These are phyloP conservation scores for Cataglyphis rosenhaueri DNA, from an alignment of 2,888 invertebrate genomes.

Conservation along the genomic window DNA sequence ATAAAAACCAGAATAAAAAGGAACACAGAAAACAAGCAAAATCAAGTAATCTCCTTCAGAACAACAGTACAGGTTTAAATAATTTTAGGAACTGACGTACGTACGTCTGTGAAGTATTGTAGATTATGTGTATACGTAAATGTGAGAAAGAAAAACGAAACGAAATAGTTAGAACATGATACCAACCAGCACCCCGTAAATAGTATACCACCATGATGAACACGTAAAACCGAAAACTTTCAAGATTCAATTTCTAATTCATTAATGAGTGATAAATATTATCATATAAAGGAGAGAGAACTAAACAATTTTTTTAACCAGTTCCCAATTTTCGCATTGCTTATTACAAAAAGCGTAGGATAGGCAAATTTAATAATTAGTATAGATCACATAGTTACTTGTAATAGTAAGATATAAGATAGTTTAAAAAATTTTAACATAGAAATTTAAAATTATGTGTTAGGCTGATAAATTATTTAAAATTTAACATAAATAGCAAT, in stretches of 20 bases:
- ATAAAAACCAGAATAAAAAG: slow-evolving; percentile 57
- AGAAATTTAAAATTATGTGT: not conserved
- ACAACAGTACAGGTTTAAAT: slow-evolving; percentile 48
- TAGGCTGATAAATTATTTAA: not conserved
- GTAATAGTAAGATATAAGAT: not conserved
- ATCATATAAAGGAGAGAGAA: not conserved
- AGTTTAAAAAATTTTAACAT: not conserved
- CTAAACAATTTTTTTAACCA: not conserved
- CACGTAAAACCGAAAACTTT: not conserved
- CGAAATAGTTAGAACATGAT: slow-evolving; percentile 80
- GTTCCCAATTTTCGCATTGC: not conserved
- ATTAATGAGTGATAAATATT: not conserved
- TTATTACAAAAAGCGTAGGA: not conserved
- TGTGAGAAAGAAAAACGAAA: slow-evolving; percentile 62
- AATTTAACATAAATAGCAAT: not conserved
- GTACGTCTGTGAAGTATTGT: slow-evolving; percentile 18
- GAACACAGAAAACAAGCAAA: slow-evolving; percentile 79
- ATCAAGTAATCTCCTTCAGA: slow-evolving; percentile 81
- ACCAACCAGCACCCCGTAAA: slow-evolving; percentile 83
- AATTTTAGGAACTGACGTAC: slow-evolving; percentile 35
- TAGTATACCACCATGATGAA: slow-evolving; percentile 80
- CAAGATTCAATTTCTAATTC: not conserved
- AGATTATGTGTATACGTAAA: slow-evolving; percentile 49
- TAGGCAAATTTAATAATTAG: slow-evolving; percentile 19
- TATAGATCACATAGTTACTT: not conserved